Conservation (phyloP, 37 sponge, comb jelly and placozoan species). For the Cliona cf. orientalis region DNA sequence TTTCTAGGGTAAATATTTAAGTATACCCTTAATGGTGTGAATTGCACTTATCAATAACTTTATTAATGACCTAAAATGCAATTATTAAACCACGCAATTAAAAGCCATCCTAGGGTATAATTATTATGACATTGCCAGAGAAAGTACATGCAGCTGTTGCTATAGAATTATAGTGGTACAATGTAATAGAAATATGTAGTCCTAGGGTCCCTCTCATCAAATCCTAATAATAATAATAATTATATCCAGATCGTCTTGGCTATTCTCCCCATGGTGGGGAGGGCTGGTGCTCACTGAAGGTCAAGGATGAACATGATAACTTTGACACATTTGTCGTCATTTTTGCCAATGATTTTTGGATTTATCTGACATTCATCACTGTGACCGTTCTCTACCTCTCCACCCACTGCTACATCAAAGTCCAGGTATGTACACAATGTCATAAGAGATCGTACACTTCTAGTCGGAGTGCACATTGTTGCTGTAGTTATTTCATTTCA, state of each 20-base stretch:
- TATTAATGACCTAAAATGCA: too few species aligned
- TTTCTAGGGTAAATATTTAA: too few species aligned
- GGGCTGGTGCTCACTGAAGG: constrained; percentile 78
- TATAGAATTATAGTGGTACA: too few species aligned
- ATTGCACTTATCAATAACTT: too few species aligned
- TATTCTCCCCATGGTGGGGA: constrained; percentile 57
- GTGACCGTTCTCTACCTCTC: constrained; percentile 59
- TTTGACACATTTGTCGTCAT: constrained; percentile 17
- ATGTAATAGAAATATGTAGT: too few species aligned
- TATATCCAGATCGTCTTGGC: constrained; percentile 42
- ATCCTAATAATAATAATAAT: too few species aligned
- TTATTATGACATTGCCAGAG: too few species aligned
- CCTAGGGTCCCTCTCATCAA: too few species aligned
- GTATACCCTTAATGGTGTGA: too few species aligned
- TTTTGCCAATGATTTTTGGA: constrained; percentile 81
- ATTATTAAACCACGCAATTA: too few species aligned
- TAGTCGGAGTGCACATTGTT: neutral
- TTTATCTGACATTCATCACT: constrained; percentile 60
- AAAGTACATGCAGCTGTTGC: too few species aligned
- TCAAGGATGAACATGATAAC: constrained; percentile 2
- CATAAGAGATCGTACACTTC: neutral
- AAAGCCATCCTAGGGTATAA: too few species aligned
- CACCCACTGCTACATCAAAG: constrained; percentile 49
- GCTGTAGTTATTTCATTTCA: neutral
- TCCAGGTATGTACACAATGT: constrained; percentile 26